Evolutionary conservation across 1,140 invertebrate species (phyloP).

Genomic region (Microplitis demolitor): DNA sequence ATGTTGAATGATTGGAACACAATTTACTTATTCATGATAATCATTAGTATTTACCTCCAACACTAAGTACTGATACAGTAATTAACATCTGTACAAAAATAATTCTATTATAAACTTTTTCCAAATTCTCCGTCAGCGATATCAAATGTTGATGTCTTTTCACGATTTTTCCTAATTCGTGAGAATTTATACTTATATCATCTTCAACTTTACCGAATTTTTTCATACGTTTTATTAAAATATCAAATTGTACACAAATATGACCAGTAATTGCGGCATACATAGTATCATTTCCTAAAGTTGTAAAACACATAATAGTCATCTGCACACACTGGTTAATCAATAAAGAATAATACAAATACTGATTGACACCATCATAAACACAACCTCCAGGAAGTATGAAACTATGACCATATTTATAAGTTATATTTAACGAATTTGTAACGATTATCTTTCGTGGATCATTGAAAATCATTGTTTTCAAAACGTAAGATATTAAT

Average conservation of each 20-base stretch:
- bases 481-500: neutral
- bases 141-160: constrained; percentile 24
- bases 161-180: constrained; percentile 15
- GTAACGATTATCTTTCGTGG: neutral
- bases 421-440: neutral
- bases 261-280: constrained; percentile 34
- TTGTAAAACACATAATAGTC: constrained; percentile 19
- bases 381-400: constrained; percentile 8
- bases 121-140: constrained; percentile 20
- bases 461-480: neutral
- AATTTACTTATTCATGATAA: no score
- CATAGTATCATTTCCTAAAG: constrained; percentile 39
- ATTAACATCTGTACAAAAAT: constrained; percentile 27
- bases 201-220: constrained; percentile 9
- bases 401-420: neutral
- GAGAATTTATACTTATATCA: neutral
- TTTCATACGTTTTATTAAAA: constrained; percentile 22
- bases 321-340: constrained; percentile 18
- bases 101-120: constrained; percentile 27
- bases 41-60: neutral
- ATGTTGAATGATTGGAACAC: no score
- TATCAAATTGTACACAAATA: constrained; percentile 30
- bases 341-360: neutral
- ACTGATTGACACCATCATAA: neutral
- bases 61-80: constrained; percentile 22